A percentile compares a stretch with the other conserved stretches of the same genome.
phyloP scores from a whole-genome alignment of 2,113 vertebrate species.

The Marcusenius ussheri region DNA sequence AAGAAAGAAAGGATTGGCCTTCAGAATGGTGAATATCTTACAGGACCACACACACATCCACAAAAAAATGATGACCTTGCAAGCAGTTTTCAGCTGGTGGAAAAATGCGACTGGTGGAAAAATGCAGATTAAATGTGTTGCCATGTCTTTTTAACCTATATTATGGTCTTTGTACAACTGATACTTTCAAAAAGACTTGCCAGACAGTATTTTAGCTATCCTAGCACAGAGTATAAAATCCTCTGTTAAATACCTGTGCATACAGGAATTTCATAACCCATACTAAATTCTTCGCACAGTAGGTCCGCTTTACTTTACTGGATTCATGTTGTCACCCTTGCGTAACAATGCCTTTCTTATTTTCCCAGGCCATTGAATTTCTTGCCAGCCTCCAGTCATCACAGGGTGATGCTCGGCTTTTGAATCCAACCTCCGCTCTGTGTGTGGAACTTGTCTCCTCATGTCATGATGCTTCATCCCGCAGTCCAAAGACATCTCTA shows the following conservation, averaged over 20 bases:
- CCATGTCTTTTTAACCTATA: neutral
- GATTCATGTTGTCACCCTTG: neutral
- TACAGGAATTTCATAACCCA: neutral
- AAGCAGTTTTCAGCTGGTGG: neutral
- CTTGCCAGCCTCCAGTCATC: neutral
- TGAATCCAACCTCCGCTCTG: neutral
- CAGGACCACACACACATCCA: constrained; percentile 19
- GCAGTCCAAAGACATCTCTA: neutral
- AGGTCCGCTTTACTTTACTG: neutral
- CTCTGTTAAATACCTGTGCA: neutral
- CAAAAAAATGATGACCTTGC: constrained; percentile 16
- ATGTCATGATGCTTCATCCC: neutral
- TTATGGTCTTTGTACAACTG: neutral
- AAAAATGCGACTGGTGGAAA: neutral
- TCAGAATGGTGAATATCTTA: neutral
- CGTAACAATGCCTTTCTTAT: neutral
- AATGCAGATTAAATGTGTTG: neutral
- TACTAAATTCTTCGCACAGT: neutral
- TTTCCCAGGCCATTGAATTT: neutral
- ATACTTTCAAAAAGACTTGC: neutral
- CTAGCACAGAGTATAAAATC: neutral
- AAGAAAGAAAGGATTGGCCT: neutral
- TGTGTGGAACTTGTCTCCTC: neutral
- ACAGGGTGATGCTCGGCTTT: neutral
- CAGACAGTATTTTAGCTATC: neutral